phyloP scores from a whole-genome alignment of 1,140 invertebrate genomes.

The Charaxes varanes region DNA sequence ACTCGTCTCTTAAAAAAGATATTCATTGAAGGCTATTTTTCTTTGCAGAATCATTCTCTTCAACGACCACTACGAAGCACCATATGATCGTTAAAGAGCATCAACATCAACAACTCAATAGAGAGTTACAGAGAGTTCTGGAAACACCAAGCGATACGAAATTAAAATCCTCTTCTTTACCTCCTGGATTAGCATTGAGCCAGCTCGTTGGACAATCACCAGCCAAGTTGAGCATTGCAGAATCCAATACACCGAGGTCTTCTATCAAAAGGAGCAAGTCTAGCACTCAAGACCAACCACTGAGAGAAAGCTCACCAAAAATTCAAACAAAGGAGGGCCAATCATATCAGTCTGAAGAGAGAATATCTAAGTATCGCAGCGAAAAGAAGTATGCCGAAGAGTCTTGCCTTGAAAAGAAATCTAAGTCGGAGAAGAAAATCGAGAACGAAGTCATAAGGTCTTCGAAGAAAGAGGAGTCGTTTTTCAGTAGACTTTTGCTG shows the following conservation, averaged over 20 bases:
- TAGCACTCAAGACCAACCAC: constrained; percentile 62
- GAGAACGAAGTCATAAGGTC: constrained; percentile 65
- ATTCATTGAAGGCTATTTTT: no score
- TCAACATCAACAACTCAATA: constrained; percentile 44
- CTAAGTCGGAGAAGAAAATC: constrained; percentile 72
- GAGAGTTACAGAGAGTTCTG: constrained; percentile 53
- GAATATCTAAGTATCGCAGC: constrained; percentile 45
- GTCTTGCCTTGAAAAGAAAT: constrained; percentile 67
- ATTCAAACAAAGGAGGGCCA: constrained; percentile 27
- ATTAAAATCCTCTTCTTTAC: constrained; percentile 80
- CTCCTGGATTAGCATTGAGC: constrained; percentile 76
- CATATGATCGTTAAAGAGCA: constrained; percentile 56
- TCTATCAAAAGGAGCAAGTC: constrained; percentile 70
- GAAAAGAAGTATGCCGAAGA: constrained; percentile 66
- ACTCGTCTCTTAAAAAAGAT: no score
- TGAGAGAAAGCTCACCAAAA: constrained; percentile 48
- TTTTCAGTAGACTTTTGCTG: constrained; percentile 78
- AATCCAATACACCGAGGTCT: constrained; percentile 50
- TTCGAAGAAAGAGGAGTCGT: constrained; percentile 76
- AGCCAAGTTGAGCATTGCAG: constrained; percentile 68
- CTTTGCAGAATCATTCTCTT: constrained; percentile 70
- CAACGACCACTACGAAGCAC: constrained; percentile 64
- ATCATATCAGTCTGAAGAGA: constrained; percentile 46
- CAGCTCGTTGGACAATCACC: constrained; percentile 57
- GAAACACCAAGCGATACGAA: constrained; percentile 72